Evolutionary conservation across 2,113 vertebrate species (phyloP), one percentile per base, ranked within the genome.

Genomic region (Triplophysa dalaica): DNA sequence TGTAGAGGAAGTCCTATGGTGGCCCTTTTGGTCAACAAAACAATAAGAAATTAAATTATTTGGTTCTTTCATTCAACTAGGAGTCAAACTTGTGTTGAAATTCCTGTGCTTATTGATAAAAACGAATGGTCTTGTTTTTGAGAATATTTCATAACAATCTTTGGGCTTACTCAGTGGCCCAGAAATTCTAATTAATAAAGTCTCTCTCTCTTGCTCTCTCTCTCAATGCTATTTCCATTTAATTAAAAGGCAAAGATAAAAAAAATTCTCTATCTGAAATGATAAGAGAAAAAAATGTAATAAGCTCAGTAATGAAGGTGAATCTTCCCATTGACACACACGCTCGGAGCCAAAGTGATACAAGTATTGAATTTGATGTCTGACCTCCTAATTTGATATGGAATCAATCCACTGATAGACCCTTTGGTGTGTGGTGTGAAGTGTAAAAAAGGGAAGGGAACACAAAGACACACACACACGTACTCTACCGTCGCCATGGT

Each of bases 141-240:
- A 62, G 22, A 75, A 84, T 87, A 85, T 87, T 91, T 90, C 82
- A 56, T 79, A 88, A 88, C 79, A 52, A 89, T 81, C 84, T 90
- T 87, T 9, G 65, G 67, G 91, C 90, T 89, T 61, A 86, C 75
- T 85, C 84, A 86, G 70, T 87, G 88, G 88, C 88, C 90, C 86
- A 88, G 91, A 91, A 92, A 92, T 90, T 91, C 84, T 88, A 91
- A 91, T 91, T 92, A 92, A 91, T 91, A 91, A 91, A 92, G 91
- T 91, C 91, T 91, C 90, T 88, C 88, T 88, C 83, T 41, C 82
- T 89, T 90, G 88, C 88, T 85, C 79, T 22, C 83, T 88, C 88
- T 88, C 86, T 50, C 19, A 75, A 56, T 56, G 70, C 73, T 24
- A 48, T 77, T 70, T 66, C 21, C 61, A 33, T 74, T 75, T 75